phyloP scores from a whole-genome alignment of 2,888 invertebrate species.

The Cantharis rufa region DNA sequence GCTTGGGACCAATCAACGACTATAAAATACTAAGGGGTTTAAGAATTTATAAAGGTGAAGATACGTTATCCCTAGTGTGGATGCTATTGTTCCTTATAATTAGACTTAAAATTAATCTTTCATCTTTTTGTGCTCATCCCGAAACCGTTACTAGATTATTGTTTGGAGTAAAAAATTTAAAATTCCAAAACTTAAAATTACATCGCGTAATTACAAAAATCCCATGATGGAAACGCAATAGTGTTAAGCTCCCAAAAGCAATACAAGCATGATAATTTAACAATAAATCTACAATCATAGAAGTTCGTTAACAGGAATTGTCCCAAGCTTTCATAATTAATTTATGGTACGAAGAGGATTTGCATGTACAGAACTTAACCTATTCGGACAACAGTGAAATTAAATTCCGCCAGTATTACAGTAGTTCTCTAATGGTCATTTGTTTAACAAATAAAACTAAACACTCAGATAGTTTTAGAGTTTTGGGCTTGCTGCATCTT shows the following conservation, averaged over 20 bases:
- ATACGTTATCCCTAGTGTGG: constrained; percentile 28
- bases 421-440: constrained; percentile 50
- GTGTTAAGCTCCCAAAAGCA: constrained; percentile 32
- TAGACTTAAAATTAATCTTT: constrained; percentile 30
- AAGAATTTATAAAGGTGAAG: constrained; percentile 29
- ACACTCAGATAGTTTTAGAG: constrained; percentile 20
- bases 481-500: constrained; percentile 21
- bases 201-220: constrained; percentile 17
- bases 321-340: constrained; percentile 54
- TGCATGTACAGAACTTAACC: constrained; percentile 56
- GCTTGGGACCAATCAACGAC: constrained; percentile 28
- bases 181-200: not conserved
- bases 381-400: constrained; percentile 57
- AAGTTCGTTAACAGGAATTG: constrained; percentile 56
- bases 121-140: constrained; percentile 5
- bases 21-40: constrained; percentile 23
- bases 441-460: constrained; percentile 54
- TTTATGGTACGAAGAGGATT: constrained; percentile 54
- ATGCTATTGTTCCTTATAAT: constrained; percentile 31
- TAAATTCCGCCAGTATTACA: constrained; percentile 51
- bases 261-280: constrained; percentile 27
- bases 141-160: constrained; percentile 23
- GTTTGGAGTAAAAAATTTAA: not conserved
- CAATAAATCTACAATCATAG: constrained; percentile 53
- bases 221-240: constrained; percentile 26